phyloP scores from a whole-genome alignment of 2,113 vertebrate genomes.

The Coturnix japonica region DNA sequence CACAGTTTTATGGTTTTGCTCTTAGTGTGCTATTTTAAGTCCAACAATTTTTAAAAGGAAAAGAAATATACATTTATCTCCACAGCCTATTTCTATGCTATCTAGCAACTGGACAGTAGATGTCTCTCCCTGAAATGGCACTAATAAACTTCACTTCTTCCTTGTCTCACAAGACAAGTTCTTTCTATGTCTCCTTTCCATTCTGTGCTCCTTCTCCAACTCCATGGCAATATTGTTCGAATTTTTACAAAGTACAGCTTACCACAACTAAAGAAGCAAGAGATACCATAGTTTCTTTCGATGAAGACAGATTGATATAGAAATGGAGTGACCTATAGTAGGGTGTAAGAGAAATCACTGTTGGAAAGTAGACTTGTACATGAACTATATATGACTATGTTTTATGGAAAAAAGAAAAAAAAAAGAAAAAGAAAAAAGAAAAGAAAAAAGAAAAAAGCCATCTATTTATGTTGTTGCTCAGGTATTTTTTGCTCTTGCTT shows the following conservation, averaged over 20 bases:
- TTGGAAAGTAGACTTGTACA: not conserved
- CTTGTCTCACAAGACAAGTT: not conserved
- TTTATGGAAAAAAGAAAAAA: not conserved
- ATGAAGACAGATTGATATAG: not conserved
- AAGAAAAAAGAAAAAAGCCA: not conserved
- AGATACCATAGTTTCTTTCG: not conserved
- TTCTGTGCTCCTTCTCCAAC: not conserved
- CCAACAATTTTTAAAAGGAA: not conserved
- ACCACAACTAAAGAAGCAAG: not conserved
- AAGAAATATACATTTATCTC: not conserved
- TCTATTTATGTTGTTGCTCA: not conserved
- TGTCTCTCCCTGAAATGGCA: not conserved
- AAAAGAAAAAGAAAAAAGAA: not conserved
- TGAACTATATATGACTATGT: not conserved
- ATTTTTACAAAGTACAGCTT: not conserved
- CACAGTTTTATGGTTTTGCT: not conserved
- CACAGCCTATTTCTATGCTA: not conserved
- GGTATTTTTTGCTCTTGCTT: not conserved
- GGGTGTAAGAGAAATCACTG: not conserved
- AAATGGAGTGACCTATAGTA: not conserved
- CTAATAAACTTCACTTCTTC: not conserved
- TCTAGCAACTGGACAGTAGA: not conserved
- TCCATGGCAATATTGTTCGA: fast-evolving
- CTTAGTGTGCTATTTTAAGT: not conserved
- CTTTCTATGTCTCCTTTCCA: not conserved